Conservation (phyloP, 2,797 vertebrate genomes). For the Melanotaenia boesemani region DNA sequence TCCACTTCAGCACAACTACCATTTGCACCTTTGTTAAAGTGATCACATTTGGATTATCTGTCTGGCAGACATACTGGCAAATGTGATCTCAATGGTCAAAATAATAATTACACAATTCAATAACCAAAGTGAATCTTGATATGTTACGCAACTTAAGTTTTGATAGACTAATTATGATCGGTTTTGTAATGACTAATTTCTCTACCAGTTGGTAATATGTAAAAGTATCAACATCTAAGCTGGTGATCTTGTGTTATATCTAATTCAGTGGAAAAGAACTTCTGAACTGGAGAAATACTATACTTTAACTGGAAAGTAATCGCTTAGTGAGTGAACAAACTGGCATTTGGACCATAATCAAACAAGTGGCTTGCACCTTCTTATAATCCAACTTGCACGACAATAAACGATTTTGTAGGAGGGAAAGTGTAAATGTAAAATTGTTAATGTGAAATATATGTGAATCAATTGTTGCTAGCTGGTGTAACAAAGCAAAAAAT, state of each 20-base stretch:
- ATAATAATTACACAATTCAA: not conserved
- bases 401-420: not conserved
- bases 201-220: not conserved
- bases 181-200: not conserved
- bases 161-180: too few species aligned
- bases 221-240: not conserved
- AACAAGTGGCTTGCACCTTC: not conserved
- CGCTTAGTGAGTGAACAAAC: not conserved
- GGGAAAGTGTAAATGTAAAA: not conserved
- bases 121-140: not conserved
- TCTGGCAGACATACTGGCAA: not conserved
- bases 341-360: not conserved
- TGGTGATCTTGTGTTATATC: not conserved
- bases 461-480: not conserved
- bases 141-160: not conserved
- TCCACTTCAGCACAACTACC: slow-evolving; percentile 1
- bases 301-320: not conserved
- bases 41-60: not conserved
- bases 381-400: not conserved
- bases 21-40: not conserved
- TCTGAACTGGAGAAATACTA: not conserved
- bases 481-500: not conserved
- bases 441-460: not conserved
- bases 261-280: not conserved
- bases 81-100: not conserved